These are phyloP conservation scores for Seriola dumerili DNA, from an alignment of 2,113 vertebrate genomes.

Conservation along the genomic window DNA sequence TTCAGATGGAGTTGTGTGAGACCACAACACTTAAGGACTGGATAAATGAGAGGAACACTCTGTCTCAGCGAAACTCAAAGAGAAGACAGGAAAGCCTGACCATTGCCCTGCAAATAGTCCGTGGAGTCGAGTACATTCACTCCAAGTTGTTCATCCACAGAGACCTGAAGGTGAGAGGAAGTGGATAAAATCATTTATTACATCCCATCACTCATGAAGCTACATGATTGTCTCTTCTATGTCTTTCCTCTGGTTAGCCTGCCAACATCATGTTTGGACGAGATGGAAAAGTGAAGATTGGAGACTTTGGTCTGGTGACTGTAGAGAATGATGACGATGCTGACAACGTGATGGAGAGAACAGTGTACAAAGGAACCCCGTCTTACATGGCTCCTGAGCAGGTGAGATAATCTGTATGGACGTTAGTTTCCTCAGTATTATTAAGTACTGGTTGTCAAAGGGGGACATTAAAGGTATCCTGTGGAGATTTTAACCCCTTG, in stretches of 20 bases:
- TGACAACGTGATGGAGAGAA: slow-evolving; percentile 69
- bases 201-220: too few relatives aligned
- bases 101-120: slow-evolving; percentile 71
- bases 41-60: slow-evolving; percentile 76
- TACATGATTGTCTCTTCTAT: neutral
- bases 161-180: slow-evolving; percentile 82
- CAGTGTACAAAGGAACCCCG: slow-evolving; percentile 64
- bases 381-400: slow-evolving; percentile 85
- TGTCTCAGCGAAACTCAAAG: slow-evolving; percentile 32
- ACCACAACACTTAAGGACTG: slow-evolving; percentile 72
- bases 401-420: slow-evolving; percentile 49
- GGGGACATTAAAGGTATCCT: too few relatives aligned
- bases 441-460: neutral
- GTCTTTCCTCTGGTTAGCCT: slow-evolving; percentile 80
- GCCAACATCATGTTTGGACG: slow-evolving; percentile 89
- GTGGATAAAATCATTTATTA: neutral
- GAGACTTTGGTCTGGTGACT: slow-evolving; percentile 92
- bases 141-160: slow-evolving; percentile 76
- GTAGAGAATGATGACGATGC: slow-evolving; percentile 42
- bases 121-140: slow-evolving; percentile 83
- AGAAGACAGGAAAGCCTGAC: slow-evolving; percentile 59
- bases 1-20: slow-evolving; percentile 85
- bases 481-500: too few relatives aligned
- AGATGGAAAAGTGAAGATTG: slow-evolving; percentile 87
- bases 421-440: neutral